phyloP scores from a whole-genome alignment of 2,113 vertebrate genomes.

The Gobius niger region DNA sequence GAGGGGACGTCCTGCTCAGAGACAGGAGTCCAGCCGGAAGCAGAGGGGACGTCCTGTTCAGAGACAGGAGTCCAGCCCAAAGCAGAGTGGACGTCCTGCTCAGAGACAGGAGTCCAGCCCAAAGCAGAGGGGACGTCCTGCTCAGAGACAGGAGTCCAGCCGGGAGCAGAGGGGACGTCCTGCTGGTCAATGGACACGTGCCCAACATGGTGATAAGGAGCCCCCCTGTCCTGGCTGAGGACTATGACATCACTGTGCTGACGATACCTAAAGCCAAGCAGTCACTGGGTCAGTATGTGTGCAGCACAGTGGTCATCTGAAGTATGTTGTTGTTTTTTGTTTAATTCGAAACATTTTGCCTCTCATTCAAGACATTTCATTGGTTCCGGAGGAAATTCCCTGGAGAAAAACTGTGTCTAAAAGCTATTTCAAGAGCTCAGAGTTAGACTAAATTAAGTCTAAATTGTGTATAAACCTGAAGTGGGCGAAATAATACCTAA shows the following conservation, averaged over 20 bases:
- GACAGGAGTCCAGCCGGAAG: too few species aligned
- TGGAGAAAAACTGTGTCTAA: too few species aligned
- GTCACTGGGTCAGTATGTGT: slow-evolving; percentile 83
- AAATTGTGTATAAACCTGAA: too few species aligned
- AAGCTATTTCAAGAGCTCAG: too few species aligned
- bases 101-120: slow-evolving; percentile 32
- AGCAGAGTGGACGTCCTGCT: slow-evolving; percentile 27
- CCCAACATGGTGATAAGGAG: slow-evolving; percentile 37
- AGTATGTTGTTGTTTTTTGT: too few species aligned
- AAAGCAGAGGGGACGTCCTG: slow-evolving; percentile 24
- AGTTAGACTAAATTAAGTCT: too few species aligned
- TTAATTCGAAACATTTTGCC: background rate
- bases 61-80: slow-evolving; percentile 31
- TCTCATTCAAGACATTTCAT: too few species aligned
- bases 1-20: too few species aligned
- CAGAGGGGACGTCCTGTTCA: slow-evolving; percentile 70
- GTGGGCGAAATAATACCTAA: too few species aligned
- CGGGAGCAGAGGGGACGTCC: slow-evolving; percentile 29
- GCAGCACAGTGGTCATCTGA: background rate
- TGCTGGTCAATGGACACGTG: slow-evolving; percentile 37
- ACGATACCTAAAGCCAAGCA: slow-evolving; percentile 89
- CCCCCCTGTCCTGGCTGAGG: slow-evolving; percentile 42
- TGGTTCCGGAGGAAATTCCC: too few species aligned
- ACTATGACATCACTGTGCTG: slow-evolving; percentile 80
- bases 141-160: slow-evolving; percentile 35